These are phyloP conservation scores for Elanus axillaris DNA, from an alignment of 2,113 vertebrate species.

Conservation along the genomic window DNA sequence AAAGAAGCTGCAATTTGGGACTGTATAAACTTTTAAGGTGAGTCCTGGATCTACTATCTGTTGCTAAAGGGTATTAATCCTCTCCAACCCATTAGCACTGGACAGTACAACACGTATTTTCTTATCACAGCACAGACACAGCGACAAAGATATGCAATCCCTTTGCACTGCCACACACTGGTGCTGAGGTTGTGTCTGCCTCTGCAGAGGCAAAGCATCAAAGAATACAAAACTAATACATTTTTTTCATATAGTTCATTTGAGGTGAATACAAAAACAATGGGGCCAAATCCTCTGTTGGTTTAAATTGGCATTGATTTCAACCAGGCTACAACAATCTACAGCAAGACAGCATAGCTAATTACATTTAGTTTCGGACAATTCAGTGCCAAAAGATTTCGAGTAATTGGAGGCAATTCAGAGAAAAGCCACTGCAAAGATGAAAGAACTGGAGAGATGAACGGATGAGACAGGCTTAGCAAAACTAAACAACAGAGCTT, in stretches of 20 bases:
- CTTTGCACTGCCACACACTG: background rate
- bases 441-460: background rate
- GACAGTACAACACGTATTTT: background rate
- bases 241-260: background rate
- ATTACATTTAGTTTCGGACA: background rate
- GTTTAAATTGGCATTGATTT: constrained; percentile 23
- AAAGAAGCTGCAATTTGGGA: background rate
- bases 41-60: background rate
- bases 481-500: background rate
- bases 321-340: background rate
- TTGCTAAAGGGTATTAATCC: background rate
- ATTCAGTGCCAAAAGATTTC: background rate
- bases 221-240: background rate
- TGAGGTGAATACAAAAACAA: background rate
- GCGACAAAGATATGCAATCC: background rate
- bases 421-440: background rate
- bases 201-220: background rate
- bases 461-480: background rate
- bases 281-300: background rate
- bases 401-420: background rate
- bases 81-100: background rate
- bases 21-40: background rate
- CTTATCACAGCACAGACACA: background rate
- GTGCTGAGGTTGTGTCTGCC: background rate
- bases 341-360: background rate